phyloP scores from a whole-genome alignment of 64 coral and sea anemone species.

The Porites lutea region DNA sequence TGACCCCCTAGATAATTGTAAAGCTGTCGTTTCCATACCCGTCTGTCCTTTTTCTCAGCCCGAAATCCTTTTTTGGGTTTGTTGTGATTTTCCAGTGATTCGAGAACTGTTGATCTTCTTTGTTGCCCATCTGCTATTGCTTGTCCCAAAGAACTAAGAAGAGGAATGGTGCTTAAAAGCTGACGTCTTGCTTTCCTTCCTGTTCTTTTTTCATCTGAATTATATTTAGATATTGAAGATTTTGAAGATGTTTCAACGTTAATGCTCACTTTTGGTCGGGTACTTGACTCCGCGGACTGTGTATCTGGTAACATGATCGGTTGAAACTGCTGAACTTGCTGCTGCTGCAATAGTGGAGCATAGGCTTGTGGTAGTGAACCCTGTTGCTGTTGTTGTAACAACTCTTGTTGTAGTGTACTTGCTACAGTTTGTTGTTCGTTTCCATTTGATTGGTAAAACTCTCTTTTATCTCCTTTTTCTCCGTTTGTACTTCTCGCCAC shows the following conservation, averaged over 20 bases:
- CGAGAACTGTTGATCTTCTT: conserved; percentile 30
- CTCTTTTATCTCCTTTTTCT: neutral
- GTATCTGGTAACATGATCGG: neutral
- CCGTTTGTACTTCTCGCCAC: neutral
- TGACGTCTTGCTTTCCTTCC: conserved; percentile 37
- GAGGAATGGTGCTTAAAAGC: conserved; percentile 63
- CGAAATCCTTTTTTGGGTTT: neutral
- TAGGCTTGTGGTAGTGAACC: neutral
- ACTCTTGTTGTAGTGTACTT: neutral
- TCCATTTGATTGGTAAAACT: neutral
- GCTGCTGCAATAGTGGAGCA: neutral
- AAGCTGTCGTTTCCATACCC: conserved; percentile 34
- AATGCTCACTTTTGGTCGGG: conserved; percentile 31
- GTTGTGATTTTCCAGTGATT: neutral
- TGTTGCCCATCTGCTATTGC: neutral
- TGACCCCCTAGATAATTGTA: conserved; percentile 52
- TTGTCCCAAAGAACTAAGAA: conserved; percentile 51
- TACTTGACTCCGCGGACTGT: neutral
- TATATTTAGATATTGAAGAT: conserved; percentile 23
- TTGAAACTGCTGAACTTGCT: conserved; percentile 8
- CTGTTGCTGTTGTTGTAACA: neutral
- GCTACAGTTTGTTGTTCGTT: neutral
- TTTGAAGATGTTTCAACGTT: conserved; percentile 50
- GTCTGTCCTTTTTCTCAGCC: neutral
- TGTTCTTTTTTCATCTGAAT: neutral